These are phyloP conservation scores for Chymomyza fuscimana DNA, from an alignment of 2,888 invertebrate genomes.

Conservation along the genomic window DNA sequence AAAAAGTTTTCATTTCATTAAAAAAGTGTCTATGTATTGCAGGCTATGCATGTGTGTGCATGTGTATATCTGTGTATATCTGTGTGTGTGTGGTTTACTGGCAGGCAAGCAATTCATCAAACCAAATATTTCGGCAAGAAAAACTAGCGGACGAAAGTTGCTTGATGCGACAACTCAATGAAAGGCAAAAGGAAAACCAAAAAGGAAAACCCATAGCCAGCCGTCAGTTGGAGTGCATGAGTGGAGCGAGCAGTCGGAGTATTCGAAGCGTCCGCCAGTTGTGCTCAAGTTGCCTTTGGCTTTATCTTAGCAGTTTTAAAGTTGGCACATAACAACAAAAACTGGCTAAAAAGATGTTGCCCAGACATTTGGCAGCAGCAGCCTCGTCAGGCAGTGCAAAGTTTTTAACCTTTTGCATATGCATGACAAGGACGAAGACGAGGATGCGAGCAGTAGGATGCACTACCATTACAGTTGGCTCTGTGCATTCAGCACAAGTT, in stretches of 20 bases:
- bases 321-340: constrained; percentile 46
- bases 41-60: neutral
- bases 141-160: neutral
- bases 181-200: constrained; percentile 36
- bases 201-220: constrained; percentile 4
- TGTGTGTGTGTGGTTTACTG: constrained; percentile 59
- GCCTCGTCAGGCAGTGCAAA: constrained; percentile 40
- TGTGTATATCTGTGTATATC: constrained; percentile 33
- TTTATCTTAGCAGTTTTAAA: constrained; percentile 54
- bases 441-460: too few relatives aligned
- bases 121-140: constrained; percentile 47
- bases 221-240: neutral
- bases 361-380: constrained; percentile 16
- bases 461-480: neutral
- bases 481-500: constrained; percentile 9
- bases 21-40: constrained; percentile 47
- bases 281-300: constrained; percentile 47
- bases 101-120: constrained; percentile 72
- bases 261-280: constrained; percentile 36
- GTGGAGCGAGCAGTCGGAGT: neutral
- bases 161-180: constrained; percentile 47
- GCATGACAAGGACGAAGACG: constrained; percentile 34
- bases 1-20: constrained; percentile 76
- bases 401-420: constrained; percentile 68
- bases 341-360: constrained; percentile 41